These are phyloP conservation scores for Xyliphius kryptos DNA, from an alignment of 2,113 vertebrate species.

Conservation along the genomic window DNA sequence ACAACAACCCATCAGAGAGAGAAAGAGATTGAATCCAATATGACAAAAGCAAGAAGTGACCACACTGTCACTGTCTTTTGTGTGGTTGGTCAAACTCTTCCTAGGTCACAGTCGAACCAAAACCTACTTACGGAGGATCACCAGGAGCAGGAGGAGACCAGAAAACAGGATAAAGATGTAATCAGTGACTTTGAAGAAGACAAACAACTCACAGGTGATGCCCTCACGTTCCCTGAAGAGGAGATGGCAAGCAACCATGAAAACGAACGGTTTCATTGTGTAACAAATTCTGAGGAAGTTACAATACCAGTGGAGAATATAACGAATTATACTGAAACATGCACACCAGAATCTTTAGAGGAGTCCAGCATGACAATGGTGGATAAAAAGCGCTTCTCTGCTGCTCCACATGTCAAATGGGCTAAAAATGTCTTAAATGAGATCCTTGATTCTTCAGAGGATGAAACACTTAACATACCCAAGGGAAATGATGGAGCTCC, in stretches of 20 bases:
- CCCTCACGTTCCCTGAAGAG: conserved; percentile 7
- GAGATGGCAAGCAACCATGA: conserved; percentile 1
- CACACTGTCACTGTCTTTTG: conserved; percentile 43
- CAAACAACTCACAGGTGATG: background rate
- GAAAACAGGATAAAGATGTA: conserved; percentile 1
- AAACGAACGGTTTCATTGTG: conserved; percentile 1
- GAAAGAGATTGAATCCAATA: conserved; percentile 29
- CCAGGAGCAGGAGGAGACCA: conserved; percentile 27
- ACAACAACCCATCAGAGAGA: conserved; percentile 13
- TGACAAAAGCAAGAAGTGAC: conserved; percentile 20
- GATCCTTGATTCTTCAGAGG: conserved; percentile 56
- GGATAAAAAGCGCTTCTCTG: conserved; percentile 55
- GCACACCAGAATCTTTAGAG: conserved; percentile 5
- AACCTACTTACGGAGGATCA: conserved; percentile 31
- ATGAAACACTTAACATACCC: conserved; percentile 21
- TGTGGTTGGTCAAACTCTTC: conserved; percentile 49
- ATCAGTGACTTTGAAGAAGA: conserved; percentile 19
- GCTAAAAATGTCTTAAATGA: conserved; percentile 57
- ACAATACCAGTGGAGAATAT: background rate
- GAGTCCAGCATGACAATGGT: conserved; percentile 43
- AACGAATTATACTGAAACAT: conserved; percentile 18
- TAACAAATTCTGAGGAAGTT: conserved; percentile 3
- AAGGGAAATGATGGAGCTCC: background rate
- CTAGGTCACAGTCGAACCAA: conserved; percentile 25
- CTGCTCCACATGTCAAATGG: conserved; percentile 66